phyloP scores from a whole-genome alignment of 2,888 invertebrate genomes.

The Drosophila picticornis region DNA sequence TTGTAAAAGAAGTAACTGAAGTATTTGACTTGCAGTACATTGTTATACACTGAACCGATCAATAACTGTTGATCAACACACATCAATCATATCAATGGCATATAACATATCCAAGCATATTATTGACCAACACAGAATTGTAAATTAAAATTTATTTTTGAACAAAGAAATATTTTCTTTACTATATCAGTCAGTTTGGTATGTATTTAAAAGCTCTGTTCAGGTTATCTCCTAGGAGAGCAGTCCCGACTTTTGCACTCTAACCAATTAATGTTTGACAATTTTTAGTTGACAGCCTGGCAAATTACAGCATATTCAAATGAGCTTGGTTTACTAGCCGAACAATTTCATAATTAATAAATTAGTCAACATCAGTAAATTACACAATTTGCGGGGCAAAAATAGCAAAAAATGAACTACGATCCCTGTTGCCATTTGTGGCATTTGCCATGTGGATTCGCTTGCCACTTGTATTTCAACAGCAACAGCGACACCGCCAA shows the following conservation, averaged over 20 bases:
- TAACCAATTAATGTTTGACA: neutral
- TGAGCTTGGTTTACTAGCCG: neutral
- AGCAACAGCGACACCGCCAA: slow-evolving; percentile 27
- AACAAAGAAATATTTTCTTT: neutral
- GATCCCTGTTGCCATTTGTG: slow-evolving; percentile 30
- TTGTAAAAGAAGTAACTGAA: neutral
- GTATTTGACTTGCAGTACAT: neutral
- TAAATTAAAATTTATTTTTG: neutral
- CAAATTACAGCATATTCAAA: neutral
- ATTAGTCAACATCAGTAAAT: slow-evolving; percentile 3
- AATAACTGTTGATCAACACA: neutral
- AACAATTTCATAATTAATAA: slow-evolving; percentile 1
- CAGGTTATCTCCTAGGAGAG: neutral
- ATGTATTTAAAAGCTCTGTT: neutral
- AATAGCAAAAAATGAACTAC: neutral
- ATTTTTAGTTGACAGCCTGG: neutral
- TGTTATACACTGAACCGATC: neutral
- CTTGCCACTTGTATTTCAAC: slow-evolving; percentile 60
- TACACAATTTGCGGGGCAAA: slow-evolving; percentile 7
- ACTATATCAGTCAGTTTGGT: neutral
- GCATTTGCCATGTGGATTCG: slow-evolving; percentile 32
- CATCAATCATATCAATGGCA: too few relatives aligned
- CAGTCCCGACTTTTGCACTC: neutral
- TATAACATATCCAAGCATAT: neutral
- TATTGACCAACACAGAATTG: neutral